Conservation (phyloP, 2,113 vertebrate species). For the Orthonyx spaldingii region DNA sequence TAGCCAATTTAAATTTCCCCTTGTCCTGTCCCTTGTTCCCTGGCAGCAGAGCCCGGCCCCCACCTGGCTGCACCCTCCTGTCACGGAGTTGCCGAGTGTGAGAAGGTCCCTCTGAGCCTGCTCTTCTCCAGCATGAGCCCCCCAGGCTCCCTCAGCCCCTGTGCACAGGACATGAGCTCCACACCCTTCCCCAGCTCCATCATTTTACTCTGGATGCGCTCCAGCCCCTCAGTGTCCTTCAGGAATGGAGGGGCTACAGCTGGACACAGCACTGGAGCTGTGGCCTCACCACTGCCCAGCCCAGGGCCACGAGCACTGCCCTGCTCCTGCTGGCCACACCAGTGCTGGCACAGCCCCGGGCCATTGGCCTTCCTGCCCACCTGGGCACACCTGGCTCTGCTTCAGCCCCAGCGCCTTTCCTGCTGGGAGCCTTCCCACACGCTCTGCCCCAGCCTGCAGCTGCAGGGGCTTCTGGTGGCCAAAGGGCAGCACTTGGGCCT, state of each 20-base stretch:
- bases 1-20: rapidly evolving
- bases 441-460: neutral
- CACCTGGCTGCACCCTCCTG: too few species aligned
- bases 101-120: neutral
- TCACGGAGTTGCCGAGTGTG: rapidly evolving
- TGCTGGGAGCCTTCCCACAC: neutral
- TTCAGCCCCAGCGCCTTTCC: neutral
- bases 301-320: neutral
- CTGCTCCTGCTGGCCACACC: neutral
- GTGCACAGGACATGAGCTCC: rapidly evolving
- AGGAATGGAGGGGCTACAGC: rapidly evolving
- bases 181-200: neutral
- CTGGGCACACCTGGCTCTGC: neutral
- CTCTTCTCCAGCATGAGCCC: neutral
- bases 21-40: neutral
- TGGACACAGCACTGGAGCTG: too few species aligned
- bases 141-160: neutral
- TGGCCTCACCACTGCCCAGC: neutral
- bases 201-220: neutral
- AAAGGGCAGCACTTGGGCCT: neutral
- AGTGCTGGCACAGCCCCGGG: neutral
- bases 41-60: neutral
- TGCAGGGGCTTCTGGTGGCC: neutral
- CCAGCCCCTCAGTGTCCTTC: neutral
- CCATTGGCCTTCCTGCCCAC: neutral